Evolutionary conservation across 2,888 invertebrate genomes (phyloP), one percentile per base, ranked within the genome.

Genomic region (Pocota personata): DNA sequence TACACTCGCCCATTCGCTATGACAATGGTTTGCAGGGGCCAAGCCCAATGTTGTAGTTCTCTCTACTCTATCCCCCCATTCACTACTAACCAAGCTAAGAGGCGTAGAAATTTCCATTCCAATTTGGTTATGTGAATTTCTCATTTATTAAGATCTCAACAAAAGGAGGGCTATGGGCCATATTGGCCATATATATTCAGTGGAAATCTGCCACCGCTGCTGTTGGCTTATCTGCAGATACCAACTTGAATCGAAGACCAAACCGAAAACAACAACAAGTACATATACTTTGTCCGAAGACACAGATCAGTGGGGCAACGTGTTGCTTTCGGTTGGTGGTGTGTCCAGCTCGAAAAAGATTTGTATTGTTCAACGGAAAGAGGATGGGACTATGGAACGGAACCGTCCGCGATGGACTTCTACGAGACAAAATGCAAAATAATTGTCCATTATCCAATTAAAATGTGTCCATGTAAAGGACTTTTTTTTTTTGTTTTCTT

Each of bases 361-460:
- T 64, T 71, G 64, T 58, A 71, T 82, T 82, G 60, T 80, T 67
- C 67, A 62, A 50, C 50, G n/a, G 37, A 27, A 32, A 46, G 52
- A 55, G 60, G 62, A 69, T 75, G 32, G 35, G 19, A 14, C 73
- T 79, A 21, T 3, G 46, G 60, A 32, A 55, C 52, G 2, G 43
- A 37, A 30, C 6, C 30, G 73, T 52, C 73, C 73, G 80, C 69
- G 69, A 67, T 69, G 84, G 82, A 82, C 87, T 78, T 82, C 73
- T 40, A 72, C 82, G 78, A 87, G 88, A 86, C 88, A 87, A 88
- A 88, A 89, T 87, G 88, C 88, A 87, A 87, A 88, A 88, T 87
- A 88, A 89, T 88, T 89, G 88, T 88, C 88, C 87, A 88, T 88
- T 88, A 88, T 88, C 89, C 89, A 89, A 89, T 89, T 89, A 89